A percentile compares a stretch with the other conserved stretches of the same genome.
Conservation (phyloP, 2,797 vertebrate genomes). For the Girardinus metallicus region DNA sequence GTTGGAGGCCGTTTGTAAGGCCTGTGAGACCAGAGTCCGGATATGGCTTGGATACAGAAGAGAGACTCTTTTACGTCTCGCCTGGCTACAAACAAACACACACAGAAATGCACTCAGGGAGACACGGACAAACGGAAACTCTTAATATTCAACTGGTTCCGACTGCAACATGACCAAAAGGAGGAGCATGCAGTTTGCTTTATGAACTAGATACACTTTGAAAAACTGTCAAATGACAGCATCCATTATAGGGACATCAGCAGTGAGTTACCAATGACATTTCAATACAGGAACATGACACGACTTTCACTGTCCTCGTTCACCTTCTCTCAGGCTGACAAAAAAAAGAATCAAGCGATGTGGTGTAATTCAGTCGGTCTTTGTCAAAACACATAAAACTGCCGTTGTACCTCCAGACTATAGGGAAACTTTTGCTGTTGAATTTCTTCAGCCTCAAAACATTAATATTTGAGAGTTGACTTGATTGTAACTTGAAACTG, state of each 20-base stretch:
- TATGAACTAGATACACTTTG: conserved; percentile 55
- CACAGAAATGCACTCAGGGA: conserved; percentile 11
- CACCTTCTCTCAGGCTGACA: conserved; percentile 8
- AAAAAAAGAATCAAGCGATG: conserved; percentile 9
- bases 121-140: conserved; percentile 55
- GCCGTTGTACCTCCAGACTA: not conserved
- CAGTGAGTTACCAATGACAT: conserved; percentile 71
- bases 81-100: conserved; percentile 32
- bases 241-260: conserved; percentile 48
- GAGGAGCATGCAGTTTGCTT: conserved; percentile 61
- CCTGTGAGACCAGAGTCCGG: conserved; percentile 74
- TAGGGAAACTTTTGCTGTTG: not conserved
- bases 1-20: conserved; percentile 67
- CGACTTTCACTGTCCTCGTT: conserved; percentile 63
- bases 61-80: conserved; percentile 74
- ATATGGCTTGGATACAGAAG: conserved; percentile 75
- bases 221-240: conserved; percentile 46
- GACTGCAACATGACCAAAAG: conserved; percentile 67
- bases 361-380: not conserved
- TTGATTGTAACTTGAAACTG: not conserved
- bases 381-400: conserved; percentile 5
- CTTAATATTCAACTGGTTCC: conserved; percentile 66
- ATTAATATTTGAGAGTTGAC: not conserved
- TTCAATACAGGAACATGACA: conserved; percentile 62
- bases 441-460: not conserved